Base-by-base conservation (phyloP, 64 coral and sea anemone species). In the Stylophora pistillata region DNA sequence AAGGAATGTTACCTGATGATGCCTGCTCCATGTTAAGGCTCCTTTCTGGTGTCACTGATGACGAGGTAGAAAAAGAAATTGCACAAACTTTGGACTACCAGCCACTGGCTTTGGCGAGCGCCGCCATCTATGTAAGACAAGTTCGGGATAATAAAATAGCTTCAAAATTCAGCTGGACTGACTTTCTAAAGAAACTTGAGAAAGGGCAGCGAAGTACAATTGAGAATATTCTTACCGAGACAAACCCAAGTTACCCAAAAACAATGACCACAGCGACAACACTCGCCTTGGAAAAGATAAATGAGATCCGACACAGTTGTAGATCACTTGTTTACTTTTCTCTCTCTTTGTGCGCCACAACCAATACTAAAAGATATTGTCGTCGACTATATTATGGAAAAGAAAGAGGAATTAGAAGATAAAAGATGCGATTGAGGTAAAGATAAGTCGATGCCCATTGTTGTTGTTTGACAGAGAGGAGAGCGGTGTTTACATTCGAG, bases 1-100 rank as follows among this genome's bases (percentile, higher is more conserved):
- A 28, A 74, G 91, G 91, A 5, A 88, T 93, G 91, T 52, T 82
- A 30, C 29, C 2, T 17, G 68, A 66, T 64, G 91, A 93, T 37
- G 85, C 91, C 56, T 4, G 37, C 37, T 47, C 37, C 7, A 47
- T 47, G 37, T 47, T 47, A 1, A 47, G 37, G 37, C 37, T 47
- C 7, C 37, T 47, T 47, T 47, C 37, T 47, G 37, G 37, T 47
- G 37, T 47, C 37, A 47, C 37, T 32, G 77, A 88, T 15, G 30
- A 82, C 61, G 55, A 82, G 14, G 72, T 21, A 18, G 73, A 25
- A 37, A 30, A 52, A 81, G 5, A 82, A 15, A 55, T 93, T 55
- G 82, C 74, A 15, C 71, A 78, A 28, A 29, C 58, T 34, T 74
- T 92, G 0, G 89, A 83, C 65, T 74, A 82, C 23, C 89, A 90